A percentile compares a stretch with the other conserved stretches of the same genome.
Conservation (phyloP, 2,113 vertebrate species). For the Bombycilla garrulus region DNA sequence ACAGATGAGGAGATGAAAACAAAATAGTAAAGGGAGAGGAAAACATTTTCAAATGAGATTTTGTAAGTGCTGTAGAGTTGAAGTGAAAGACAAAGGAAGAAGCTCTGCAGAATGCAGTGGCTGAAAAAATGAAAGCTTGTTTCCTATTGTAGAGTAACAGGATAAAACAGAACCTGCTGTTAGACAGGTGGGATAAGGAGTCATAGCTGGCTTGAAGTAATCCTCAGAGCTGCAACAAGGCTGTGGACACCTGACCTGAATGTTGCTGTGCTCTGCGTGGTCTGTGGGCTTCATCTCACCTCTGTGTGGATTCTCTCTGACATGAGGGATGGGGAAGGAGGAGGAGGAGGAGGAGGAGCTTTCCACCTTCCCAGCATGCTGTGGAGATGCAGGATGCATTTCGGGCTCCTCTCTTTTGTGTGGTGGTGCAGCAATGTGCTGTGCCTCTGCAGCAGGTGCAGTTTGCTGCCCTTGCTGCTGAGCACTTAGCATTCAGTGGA, state of each 20-base stretch:
- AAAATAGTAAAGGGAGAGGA: not conserved
- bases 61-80: not conserved
- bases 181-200: not conserved
- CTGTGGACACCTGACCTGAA: not conserved
- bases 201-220: not conserved
- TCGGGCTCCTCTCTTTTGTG: not conserved
- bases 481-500: not conserved
- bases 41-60: not conserved
- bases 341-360: not conserved
- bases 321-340: not conserved
- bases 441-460: not conserved
- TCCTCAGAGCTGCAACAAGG: not conserved
- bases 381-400: not conserved
- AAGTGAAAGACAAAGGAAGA: not conserved
- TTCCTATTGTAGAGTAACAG: not conserved
- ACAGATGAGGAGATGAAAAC: not conserved
- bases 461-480: not conserved
- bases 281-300: not conserved
- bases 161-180: not conserved
- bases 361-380: not conserved
- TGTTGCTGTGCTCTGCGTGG: not conserved
- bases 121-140: not conserved
- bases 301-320: not conserved
- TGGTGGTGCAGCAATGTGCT: fast-evolving
- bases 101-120: not conserved